Evolutionary conservation across 2,797 vertebrate species (phyloP).

Genomic region (Furcifer pardalis): DNA sequence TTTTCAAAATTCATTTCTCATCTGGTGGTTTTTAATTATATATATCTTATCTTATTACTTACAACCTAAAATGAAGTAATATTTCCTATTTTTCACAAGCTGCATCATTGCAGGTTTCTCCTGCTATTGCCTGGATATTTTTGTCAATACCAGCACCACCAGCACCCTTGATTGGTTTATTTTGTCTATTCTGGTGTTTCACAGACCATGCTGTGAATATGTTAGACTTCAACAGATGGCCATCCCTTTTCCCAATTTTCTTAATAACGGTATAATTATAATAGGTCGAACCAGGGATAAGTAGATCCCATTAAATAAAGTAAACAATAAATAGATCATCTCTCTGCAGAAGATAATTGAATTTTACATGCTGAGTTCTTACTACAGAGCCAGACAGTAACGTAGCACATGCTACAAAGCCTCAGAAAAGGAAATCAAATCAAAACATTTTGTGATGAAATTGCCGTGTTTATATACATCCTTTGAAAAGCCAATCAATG

Average conservation of each 20-base stretch:
- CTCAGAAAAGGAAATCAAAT: background rate
- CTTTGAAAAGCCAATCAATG: background rate
- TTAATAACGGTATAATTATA: slow-evolving; percentile 10
- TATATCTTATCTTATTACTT: background rate
- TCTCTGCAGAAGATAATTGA: slow-evolving; percentile 8
- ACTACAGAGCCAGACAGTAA: background rate
- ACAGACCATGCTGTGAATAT: background rate
- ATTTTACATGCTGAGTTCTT: slow-evolving; percentile 7
- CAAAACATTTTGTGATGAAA: background rate
- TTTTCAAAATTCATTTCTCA: background rate
- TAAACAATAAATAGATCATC: background rate
- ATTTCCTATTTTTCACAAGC: background rate
- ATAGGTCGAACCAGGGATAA: background rate
- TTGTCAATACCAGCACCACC: background rate
- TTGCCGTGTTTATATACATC: background rate
- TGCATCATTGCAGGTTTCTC: background rate
- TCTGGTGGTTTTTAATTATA: background rate
- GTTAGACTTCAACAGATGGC: background rate
- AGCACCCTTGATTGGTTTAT: background rate
- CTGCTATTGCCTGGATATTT: background rate
- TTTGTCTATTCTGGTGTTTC: background rate
- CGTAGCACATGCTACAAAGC: background rate
- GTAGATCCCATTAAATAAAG: slow-evolving; percentile 12
- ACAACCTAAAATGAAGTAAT: background rate
- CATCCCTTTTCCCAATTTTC: background rate